A percentile compares a stretch with the other conserved stretches of the same genome.
Evolutionary conservation across 2,113 vertebrate species (phyloP).

Genomic region (Semicossyphus pulcher): DNA sequence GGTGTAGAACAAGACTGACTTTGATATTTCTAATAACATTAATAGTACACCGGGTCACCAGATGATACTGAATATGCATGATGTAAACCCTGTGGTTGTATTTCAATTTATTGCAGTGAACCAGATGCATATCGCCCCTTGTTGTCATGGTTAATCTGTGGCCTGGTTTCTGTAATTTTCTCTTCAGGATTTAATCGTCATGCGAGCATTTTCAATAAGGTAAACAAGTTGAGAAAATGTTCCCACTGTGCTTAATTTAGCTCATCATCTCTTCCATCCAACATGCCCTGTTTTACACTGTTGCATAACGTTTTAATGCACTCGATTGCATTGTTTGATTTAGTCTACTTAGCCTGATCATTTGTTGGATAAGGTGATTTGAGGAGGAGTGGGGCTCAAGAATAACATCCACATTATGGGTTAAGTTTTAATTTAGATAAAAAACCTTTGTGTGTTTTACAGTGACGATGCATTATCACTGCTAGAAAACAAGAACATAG

Average conservation of each 20-base stretch:
- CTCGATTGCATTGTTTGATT: slow-evolving; percentile 4
- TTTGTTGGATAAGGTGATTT: slow-evolving; percentile 1
- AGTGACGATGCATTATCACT: not conserved
- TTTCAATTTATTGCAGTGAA: not conserved
- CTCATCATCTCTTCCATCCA: slow-evolving; percentile 12
- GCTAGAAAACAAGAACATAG: too few species aligned
- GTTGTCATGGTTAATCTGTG: slow-evolving; percentile 1
- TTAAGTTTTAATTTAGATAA: not conserved
- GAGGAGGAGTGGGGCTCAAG: not conserved
- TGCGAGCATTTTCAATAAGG: slow-evolving; percentile 21
- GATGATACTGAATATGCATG: slow-evolving; percentile 24
- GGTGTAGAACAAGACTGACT: slow-evolving; percentile 39
- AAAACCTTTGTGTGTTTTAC: not conserved
- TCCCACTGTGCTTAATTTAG: slow-evolving; percentile 27
- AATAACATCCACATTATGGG: not conserved
- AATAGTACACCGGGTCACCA: slow-evolving; percentile 25
- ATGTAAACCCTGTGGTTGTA: not conserved
- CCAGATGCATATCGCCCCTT: not conserved
- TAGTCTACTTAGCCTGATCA: not conserved
- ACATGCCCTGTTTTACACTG: not conserved
- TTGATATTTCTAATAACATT: slow-evolving; percentile 36
- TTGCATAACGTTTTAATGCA: not conserved
- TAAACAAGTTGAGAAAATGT: slow-evolving; percentile 37
- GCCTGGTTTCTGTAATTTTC: slow-evolving; percentile 20
- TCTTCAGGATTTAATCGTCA: slow-evolving; percentile 25